Evolutionary conservation across 2,888 invertebrate species (phyloP).

Genomic region (Drosophila fulvimacula): DNA sequence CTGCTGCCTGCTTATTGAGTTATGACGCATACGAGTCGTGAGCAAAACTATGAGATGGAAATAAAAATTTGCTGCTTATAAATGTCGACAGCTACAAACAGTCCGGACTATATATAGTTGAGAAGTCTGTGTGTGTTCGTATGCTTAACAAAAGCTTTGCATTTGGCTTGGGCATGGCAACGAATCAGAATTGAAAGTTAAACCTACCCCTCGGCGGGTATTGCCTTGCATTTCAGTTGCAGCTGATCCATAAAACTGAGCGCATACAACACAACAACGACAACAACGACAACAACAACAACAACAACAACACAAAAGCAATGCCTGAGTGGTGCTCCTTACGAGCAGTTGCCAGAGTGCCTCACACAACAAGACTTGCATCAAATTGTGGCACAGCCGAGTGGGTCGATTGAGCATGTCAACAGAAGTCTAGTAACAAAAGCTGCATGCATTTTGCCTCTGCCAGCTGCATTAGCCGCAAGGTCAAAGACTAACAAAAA

Average conservation of each 20-base stretch:
- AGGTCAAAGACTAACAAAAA: background rate
- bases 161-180: constrained; percentile 33
- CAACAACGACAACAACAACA: constrained; percentile 33
- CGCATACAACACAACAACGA: constrained; percentile 54
- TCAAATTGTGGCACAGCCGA: constrained; percentile 48
- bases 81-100: constrained; percentile 51
- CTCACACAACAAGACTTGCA: constrained; percentile 57
- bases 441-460: background rate
- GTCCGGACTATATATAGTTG: constrained; percentile 34
- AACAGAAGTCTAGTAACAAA: constrained; percentile 1
- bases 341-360: constrained; percentile 54
- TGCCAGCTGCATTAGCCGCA: constrained; percentile 9
- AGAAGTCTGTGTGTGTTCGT: constrained; percentile 36
- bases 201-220: constrained; percentile 35
- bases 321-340: constrained; percentile 62
- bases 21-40: constrained; percentile 76
- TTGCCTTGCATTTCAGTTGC: constrained; percentile 73
- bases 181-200: constrained; percentile 57
- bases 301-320: constrained; percentile 42
- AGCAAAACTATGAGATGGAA: constrained; percentile 58
- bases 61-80: constrained; percentile 77
- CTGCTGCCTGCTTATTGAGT: constrained; percentile 70
- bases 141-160: constrained; percentile 70
- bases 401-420: constrained; percentile 12
- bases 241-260: constrained; percentile 80